Evolutionary conservation across 2,113 vertebrate genomes (phyloP).

Genomic region (Ptyas mucosa): DNA sequence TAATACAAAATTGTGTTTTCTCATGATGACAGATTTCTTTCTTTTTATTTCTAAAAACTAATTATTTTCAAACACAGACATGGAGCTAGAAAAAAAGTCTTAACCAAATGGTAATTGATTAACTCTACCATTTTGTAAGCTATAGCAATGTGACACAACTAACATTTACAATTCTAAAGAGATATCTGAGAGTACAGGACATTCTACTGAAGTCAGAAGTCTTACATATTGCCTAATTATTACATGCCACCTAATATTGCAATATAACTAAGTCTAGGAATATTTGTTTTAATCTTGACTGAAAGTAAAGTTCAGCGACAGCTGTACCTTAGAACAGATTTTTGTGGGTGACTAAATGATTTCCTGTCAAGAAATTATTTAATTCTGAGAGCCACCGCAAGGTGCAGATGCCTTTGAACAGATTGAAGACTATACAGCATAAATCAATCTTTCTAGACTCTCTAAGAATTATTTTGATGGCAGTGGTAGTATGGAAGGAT

Average conservation of each 20-base stretch:
- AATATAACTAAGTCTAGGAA: not conserved
- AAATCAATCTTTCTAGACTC: not conserved
- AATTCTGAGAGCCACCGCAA: not conserved
- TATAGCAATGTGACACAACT: not conserved
- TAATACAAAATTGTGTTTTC: not conserved
- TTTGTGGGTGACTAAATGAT: not conserved
- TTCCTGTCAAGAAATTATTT: not conserved
- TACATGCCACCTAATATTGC: not conserved
- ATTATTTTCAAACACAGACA: not conserved
- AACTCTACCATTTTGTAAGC: not conserved
- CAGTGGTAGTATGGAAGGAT: not conserved
- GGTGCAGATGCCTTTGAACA: not conserved
- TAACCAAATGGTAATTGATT: not conserved
- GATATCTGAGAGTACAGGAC: not conserved
- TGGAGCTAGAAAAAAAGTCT: not conserved
- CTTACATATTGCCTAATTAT: not conserved
- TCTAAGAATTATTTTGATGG: not conserved
- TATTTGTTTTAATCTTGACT: not conserved
- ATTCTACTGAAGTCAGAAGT: not conserved
- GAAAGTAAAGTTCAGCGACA: not conserved
- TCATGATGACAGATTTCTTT: not conserved
- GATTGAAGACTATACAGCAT: not conserved
- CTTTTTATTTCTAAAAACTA: not conserved
- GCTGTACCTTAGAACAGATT: not conserved
- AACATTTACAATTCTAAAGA: not conserved